Evolutionary conservation across 2,888 invertebrate species (phyloP).

Genomic region (Parasteatoda lunata): DNA sequence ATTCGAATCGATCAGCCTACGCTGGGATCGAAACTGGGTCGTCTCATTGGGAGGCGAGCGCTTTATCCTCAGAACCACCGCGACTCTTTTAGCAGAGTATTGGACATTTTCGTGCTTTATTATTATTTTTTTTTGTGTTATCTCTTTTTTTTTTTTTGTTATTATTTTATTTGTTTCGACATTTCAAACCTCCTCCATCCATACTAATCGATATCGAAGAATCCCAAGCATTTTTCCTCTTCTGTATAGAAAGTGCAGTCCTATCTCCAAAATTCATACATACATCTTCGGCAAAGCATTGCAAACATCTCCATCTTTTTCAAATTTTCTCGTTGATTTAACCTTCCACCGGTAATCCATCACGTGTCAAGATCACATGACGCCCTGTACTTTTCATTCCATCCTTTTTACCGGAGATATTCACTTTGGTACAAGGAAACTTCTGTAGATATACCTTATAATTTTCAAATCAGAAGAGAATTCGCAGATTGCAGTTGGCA

Average conservation of each 20-base stretch:
- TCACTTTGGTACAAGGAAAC: background rate
- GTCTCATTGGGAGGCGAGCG: no score
- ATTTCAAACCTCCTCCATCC: conserved; percentile 8
- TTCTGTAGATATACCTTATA: background rate
- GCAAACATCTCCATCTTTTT: conserved; percentile 21
- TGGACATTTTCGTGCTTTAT: background rate
- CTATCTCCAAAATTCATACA: conserved; percentile 29
- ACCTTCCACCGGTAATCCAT: conserved; percentile 31
- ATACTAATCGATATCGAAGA: conserved; percentile 23
- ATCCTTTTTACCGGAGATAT: background rate
- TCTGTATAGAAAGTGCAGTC: background rate
- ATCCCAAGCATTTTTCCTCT: conserved; percentile 25
- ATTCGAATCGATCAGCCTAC: no score
- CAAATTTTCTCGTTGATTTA: conserved; percentile 50
- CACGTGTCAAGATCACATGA: conserved; percentile 12
- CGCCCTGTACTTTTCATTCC: background rate
- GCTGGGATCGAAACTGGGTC: no score
- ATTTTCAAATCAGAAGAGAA: background rate
- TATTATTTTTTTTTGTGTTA: background rate
- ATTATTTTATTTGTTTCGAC: conserved; percentile 3
- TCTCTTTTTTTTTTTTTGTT: background rate
- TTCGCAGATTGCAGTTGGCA: background rate
- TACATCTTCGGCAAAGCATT: background rate
- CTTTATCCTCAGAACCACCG: no score
- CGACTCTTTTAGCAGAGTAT: no score